Base-by-base conservation (phyloP, 2,797 vertebrate species). In the Zalophus californianus region DNA sequence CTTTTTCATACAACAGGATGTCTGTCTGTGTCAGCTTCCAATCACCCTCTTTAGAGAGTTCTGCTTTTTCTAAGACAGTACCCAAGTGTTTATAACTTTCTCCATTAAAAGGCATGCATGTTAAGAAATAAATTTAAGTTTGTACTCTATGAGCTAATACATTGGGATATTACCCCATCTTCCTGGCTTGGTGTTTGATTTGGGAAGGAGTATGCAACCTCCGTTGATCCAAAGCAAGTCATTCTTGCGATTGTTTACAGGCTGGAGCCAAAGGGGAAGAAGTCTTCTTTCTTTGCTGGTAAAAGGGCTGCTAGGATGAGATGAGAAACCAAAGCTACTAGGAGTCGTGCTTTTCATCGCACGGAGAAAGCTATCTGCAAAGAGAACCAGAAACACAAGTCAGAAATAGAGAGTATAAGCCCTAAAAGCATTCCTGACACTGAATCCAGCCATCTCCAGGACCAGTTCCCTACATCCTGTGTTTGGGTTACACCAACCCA, bases 1-100 rank as follows among this genome's bases (percentile, higher is more conserved):
- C 20, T 80, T 96, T 92, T 83, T 89, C 86, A 90, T 52, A 89
- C 20, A 86, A 32, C 11, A 60, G 75, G n/a, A 91, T 86, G 73
- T 62, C 23, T 27, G 32, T 73, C 62, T 90, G 35, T 62, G 58
- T 60, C 18, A 35, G 16, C 27, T 35, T 86, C 35, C 20, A 70
- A 16, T 20, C 27, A 75, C 15, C 27, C 16, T 83, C 62, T 91
- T 87, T 64, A 68, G 78, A 93, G 52, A 96, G 58, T 64, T 88
- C 32, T 91, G 32, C 38, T 89, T 72, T 94, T 86, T 94, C 66
- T 88, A 80, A 73, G 38, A 72, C 35, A 86, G 8, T 54, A 87
- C 32, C 10, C 44, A 90, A 14, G 25, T 54, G 25, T 85, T 94
- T 72, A 52, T 64, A 87, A 79, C 7, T 84, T 79, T 75, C 62